Evolutionary conservation across 2,113 vertebrate genomes (phyloP).

Genomic region (Xiphophorus maculatus): DNA sequence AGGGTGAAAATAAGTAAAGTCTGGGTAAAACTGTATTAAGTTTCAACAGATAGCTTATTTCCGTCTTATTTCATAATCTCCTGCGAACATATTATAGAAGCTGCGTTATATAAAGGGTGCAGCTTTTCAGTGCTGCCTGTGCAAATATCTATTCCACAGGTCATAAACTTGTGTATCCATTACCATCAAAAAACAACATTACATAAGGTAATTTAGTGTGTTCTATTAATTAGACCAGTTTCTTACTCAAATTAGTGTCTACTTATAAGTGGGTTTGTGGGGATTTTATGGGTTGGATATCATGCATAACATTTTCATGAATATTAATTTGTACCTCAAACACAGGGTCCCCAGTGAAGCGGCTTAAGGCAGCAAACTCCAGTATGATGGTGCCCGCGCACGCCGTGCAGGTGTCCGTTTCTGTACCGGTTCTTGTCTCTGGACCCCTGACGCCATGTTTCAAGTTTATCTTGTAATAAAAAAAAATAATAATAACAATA

Average conservation of each 20-base stretch:
- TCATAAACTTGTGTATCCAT: neutral
- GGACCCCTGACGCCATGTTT: conserved; percentile 93
- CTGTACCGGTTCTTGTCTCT: conserved; percentile 93
- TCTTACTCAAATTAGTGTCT: neutral
- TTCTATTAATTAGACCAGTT: neutral
- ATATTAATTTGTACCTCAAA: conserved; percentile 84
- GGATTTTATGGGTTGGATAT: neutral
- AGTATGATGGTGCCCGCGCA: conserved; percentile 98
- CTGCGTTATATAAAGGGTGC: neutral
- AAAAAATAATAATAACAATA: too few species aligned
- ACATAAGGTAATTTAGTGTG: neutral
- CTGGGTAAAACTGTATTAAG: neutral
- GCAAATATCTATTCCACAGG: neutral
- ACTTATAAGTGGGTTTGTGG: neutral
- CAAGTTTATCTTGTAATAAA: conserved; percentile 87
- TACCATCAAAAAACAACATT: neutral
- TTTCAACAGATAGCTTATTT: neutral
- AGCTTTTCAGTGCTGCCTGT: neutral
- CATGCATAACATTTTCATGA: neutral
- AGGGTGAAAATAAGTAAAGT: neutral
- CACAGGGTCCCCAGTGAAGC: conserved; percentile 93
- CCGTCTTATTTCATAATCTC: neutral
- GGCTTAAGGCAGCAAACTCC: conserved; percentile 97
- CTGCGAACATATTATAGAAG: conserved; percentile 5
- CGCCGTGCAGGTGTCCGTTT: conserved; percentile 97